Base-by-base conservation (phyloP, 2,113 vertebrate genomes). In the Calypte anna region DNA sequence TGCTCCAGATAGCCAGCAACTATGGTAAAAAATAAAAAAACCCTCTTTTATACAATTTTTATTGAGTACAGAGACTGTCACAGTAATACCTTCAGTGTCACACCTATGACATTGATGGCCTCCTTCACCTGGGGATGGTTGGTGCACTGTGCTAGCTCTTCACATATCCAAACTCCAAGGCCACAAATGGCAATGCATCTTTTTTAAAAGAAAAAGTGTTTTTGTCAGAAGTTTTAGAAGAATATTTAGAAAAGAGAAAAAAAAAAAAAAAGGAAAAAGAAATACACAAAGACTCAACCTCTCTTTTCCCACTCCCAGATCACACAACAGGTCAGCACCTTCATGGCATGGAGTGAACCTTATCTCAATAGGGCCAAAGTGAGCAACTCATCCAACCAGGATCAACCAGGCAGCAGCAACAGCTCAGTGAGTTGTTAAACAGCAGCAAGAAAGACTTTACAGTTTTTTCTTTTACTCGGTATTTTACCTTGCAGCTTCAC, bases 151-250 rank as follows among this genome's bases (percentile, higher is more conserved):
- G 74, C 97, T 22, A 99, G 98, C 90, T 99, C 99, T 97, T 99
- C 99, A 63, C 99, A 99, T 77, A 99, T 98, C 99, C 99, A 99
- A 43, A 99, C 87, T 10, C 99, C 99, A 3, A 99, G 98, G 93
- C 98, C 99, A 96, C 99, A 99, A 82, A 99, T 97, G 28, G 99
- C 99, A 63, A 99, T 98, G 93, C 99, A 99, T 53, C 99, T 99
- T 96, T 78, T 59, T 7, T 40, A 67, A 91, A 46, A 90, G 40
- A 55, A 91, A 86, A 81, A n/a, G 3, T 2, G 24, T 6, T 33
- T 58, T 33, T 21, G 54, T 92, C 80, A 88, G 14, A 13, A 89
- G 64, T 44, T 64, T 59, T 36, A 44, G 54, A 82, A 75, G 6
- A 58, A 22, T 40, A 70, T 77, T 93, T 31, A 12, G 4, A 4